Base-by-base conservation (phyloP, 2,888 invertebrate species). In the Agriotes lineatus region DNA sequence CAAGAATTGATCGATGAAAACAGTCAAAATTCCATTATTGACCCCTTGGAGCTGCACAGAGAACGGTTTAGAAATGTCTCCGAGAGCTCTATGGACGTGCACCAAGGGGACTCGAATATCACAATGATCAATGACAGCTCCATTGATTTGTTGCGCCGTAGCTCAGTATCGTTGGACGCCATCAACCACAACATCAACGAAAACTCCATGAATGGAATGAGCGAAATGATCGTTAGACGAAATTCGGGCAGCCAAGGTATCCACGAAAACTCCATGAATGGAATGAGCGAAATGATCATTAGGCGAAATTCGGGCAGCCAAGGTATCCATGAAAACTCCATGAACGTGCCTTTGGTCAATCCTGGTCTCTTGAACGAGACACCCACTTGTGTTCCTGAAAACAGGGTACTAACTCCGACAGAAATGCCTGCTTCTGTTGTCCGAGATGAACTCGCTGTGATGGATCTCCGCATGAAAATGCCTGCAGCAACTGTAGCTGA, bases 1-100 rank as follows among this genome's bases (percentile, higher is more conserved):
- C 90, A 89, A 50, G 90, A 93, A 84, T 85, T 91, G 50, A 82
- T 90, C 37, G 93, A 93, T 80, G 93, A 94, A 71, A 89, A 88
- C 74, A 92, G 93, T 78, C 91, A 92, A 81, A 89, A 88, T 74
- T 90, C 90, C 16, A 81, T 89, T 67, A 79, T 81, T 48, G 84
- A 85, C 50, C 74, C 80, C 0, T 76, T 80, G 67, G 83, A 84
- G 56, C 77, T 78, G 52, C 74, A 76, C 12, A 20, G 63, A 18
- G 79, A 80, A 54, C 78, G 83, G n/a, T 84, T 79, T 74, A 73
- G 83, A 69, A 81, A 82, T 60, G 75, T 84, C 20, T 85, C 85
- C 1, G 85, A 85, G 70, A 78, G 83, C 74, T 82, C 86, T 1
- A 77, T 87, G 60, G 86, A 86, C 66, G 83, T 82, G 4, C 82